Percentiles rank a stretch among this genome's conserved stretches.
Evolutionary conservation across 2,888 invertebrate genomes (phyloP).

Genomic region (Taphrorychus bicolor): DNA sequence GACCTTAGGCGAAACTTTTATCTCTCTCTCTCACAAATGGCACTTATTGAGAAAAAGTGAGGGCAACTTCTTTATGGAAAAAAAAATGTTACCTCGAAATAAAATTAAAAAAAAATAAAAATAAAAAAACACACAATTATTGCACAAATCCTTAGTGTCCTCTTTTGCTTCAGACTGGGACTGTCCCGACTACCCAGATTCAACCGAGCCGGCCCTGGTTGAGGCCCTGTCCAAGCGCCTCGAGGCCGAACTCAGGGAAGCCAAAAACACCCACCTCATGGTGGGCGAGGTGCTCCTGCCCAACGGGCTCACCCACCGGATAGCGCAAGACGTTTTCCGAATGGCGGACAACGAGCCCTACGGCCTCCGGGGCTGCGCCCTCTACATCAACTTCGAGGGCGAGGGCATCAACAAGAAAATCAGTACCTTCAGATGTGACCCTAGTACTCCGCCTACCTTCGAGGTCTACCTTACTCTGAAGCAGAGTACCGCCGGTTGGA

Average conservation of each 20-base stretch:
- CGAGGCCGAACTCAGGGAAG: conserved; percentile 79
- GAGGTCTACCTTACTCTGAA: conserved; percentile 86
- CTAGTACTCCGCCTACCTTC: conserved; percentile 85
- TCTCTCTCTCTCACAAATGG: no score
- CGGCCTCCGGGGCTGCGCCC: conserved; percentile 82
- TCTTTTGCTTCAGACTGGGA: conserved; percentile 45
- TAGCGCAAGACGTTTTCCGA: conserved; percentile 77
- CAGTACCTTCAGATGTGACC: conserved; percentile 83
- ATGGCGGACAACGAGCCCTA: conserved; percentile 90
- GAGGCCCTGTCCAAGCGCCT: conserved; percentile 76
- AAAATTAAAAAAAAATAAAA: no score
- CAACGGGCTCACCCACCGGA: conserved; percentile 76
- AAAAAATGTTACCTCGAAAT: no score
- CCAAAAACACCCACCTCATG: conserved; percentile 79
- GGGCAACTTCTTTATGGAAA: no score
- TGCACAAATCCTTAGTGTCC: no score
- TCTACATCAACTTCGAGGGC: conserved; percentile 82
- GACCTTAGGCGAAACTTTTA: no score
- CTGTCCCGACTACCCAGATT: conserved; percentile 51
- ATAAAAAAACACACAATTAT: no score
- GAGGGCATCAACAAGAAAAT: conserved; percentile 71
- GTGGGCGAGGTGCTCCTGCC: conserved; percentile 86
- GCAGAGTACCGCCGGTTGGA: conserved; percentile 86
- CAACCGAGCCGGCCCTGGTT: conserved; percentile 65
- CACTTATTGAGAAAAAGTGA: no score